Conservation (phyloP, 2,888 invertebrate species). For the Drosophila falleni region DNA sequence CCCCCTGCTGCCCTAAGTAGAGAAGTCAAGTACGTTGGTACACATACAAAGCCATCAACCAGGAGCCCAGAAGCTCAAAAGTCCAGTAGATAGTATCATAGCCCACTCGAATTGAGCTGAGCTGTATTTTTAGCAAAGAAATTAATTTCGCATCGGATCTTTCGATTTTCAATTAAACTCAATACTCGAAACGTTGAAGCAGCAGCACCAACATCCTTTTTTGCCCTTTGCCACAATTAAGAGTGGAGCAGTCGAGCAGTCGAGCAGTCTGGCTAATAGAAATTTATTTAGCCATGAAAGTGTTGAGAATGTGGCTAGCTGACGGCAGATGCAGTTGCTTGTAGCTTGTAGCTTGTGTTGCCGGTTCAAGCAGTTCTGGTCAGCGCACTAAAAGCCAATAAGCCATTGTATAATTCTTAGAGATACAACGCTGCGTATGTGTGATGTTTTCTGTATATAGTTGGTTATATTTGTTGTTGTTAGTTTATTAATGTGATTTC, state of each 20-base stretch:
- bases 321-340: constrained; percentile 3
- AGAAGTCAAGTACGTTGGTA: constrained; percentile 51
- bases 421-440: constrained; percentile 7
- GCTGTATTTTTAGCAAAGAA: constrained; percentile 78
- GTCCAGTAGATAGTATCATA: constrained; percentile 25
- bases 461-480: constrained; percentile 7
- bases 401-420: constrained; percentile 67
- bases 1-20: constrained; percentile 1
- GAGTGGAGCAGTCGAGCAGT: constrained; percentile 37
- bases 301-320: constrained; percentile 70
- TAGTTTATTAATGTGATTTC: constrained; percentile 31
- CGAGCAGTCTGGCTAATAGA: constrained; percentile 61
- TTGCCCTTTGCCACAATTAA: constrained; percentile 16
- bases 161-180: constrained; percentile 84
- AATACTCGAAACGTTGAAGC: constrained; percentile 55
- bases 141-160: constrained; percentile 82
- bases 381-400: constrained; percentile 76
- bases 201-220: constrained; percentile 4
- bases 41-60: constrained; percentile 47
- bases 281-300: constrained; percentile 80
- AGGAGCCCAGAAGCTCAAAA: constrained; percentile 32
- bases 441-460: constrained; percentile 10
- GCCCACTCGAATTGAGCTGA: constrained; percentile 39
- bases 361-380: constrained; percentile 35
- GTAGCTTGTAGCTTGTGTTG: constrained; percentile 6